Evolutionary conservation across 1,140 invertebrate genomes (phyloP), one percentile per base, ranked within the genome.

Genomic region (Ceratina calcarata): DNA sequence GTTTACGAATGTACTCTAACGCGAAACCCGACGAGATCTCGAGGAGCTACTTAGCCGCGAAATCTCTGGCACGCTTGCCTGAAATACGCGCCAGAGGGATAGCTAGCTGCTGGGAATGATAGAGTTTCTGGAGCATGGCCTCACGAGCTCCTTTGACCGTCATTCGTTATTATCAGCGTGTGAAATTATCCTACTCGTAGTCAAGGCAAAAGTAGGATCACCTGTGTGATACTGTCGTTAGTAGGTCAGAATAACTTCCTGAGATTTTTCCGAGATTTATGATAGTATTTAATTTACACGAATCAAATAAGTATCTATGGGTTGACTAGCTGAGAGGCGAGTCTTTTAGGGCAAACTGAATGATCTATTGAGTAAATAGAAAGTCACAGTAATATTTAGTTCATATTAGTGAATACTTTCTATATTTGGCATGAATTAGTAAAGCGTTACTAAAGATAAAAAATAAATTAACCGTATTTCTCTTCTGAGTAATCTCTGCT

Each of bases 1-100:
- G 67, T 84, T 80, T 76, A 80, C 78, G 68, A 71, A 72, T 78
- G 68, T 64, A 72, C 60, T 72, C 32, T 64, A 32, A 65, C 32
- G 70, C 15, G 75, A 32, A 37, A 55, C 32, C 49, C 75, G 75
- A 78, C 53, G 49, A 15, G 49, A 15, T 51, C 15, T 70, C 4
- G 18, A 18, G 37, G 37, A 32, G 24, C 53, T 67, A 57, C 62
- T 67, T 67, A 66, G 71, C 78, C 78, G 62, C 78, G 71, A 79
- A 79, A 79, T 79, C 78, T 66, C 51, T 16, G 69, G 32, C 68
- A 73, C 78, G 62, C 62, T 66, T 32, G 24, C 27, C 69, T 18
- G 71, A 66, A 20, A 74, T 79, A 78, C 49, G 20, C 49, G 13
- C 57, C 65, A 3, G 6, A 10, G 66, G 10, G 27, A 15, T 60